A percentile compares a stretch with the other conserved stretches of the same genome.
Conservation (phyloP, 2,797 vertebrate species). For the Micromesistius poutassou region DNA sequence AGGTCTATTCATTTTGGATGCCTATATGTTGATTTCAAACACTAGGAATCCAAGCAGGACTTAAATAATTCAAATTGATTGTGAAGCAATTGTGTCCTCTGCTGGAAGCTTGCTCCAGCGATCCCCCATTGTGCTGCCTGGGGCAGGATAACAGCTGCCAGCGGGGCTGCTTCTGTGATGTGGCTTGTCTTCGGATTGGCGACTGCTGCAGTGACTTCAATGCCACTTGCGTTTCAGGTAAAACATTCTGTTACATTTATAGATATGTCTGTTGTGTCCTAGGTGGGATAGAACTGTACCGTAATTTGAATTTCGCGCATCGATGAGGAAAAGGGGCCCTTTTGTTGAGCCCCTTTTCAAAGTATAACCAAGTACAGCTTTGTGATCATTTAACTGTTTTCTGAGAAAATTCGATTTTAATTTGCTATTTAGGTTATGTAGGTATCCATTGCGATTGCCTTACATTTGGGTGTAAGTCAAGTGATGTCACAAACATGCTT, state of each 20-base stretch:
- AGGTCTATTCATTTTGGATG: no score
- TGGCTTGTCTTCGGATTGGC: background rate
- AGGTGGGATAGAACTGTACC: background rate
- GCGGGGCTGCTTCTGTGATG: background rate
- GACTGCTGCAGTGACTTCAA: slow-evolving; percentile 9
- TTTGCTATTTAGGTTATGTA: no score
- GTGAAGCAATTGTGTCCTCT: slow-evolving; percentile 4
- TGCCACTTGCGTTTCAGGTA: background rate
- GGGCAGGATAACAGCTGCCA: background rate
- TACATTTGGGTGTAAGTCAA: background rate
- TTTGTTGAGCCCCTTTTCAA: background rate
- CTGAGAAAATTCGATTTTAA: background rate
- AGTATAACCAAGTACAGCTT: background rate
- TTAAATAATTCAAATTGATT: background rate
- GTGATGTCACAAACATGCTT: background rate
- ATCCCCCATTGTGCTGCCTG: background rate
- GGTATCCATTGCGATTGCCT: no score
- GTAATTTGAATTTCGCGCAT: background rate
- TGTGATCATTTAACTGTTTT: background rate
- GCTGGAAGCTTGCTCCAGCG: background rate
- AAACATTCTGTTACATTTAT: background rate
- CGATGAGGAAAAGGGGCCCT: no score
- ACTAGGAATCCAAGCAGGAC: background rate
- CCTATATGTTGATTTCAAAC: background rate
- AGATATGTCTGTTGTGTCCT: background rate